A percentile compares a stretch with the other conserved stretches of the same genome.
phyloP scores from a whole-genome alignment of 2,888 invertebrate genomes.

The Temnothorax rugatulus region DNA sequence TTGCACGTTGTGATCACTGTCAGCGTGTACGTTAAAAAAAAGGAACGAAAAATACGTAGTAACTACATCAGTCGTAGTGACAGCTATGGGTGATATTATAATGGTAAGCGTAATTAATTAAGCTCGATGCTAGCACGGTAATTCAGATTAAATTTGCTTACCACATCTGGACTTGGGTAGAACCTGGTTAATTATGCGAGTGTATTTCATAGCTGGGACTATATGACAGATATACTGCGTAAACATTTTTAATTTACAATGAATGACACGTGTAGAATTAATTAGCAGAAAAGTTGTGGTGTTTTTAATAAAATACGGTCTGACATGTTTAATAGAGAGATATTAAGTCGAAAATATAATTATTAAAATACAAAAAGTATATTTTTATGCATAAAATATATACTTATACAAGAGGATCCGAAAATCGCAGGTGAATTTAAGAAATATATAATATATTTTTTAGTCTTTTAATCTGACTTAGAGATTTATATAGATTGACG shows the following conservation, averaged over 20 bases:
- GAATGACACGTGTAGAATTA: conserved; percentile 28
- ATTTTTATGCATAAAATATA: background rate
- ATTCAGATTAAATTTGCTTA: conserved; percentile 25
- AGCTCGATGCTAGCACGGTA: conserved; percentile 35
- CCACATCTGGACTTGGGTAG: background rate
- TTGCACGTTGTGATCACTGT: conserved; percentile 31
- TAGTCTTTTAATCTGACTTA: background rate
- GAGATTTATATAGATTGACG: conserved; percentile 22
- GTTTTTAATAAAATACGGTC: background rate
- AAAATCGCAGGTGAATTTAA: background rate
- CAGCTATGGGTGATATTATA: conserved; percentile 32
- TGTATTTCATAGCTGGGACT: conserved; percentile 4
- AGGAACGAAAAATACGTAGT: background rate
- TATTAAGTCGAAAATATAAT: background rate
- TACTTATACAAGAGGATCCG: background rate
- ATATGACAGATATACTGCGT: conserved; percentile 9
- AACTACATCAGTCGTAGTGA: background rate
- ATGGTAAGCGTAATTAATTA: conserved; percentile 60
- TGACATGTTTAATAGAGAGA: background rate
- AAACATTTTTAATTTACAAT: conserved; percentile 38
- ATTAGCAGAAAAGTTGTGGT: conserved; percentile 8
- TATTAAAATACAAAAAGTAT: background rate
- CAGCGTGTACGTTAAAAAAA: background rate
- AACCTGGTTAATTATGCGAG: conserved; percentile 38
- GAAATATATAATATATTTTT: background rate